Evolutionary conservation across 2,113 vertebrate species (phyloP).

Genomic region (Picathartes gymnocephalus): DNA sequence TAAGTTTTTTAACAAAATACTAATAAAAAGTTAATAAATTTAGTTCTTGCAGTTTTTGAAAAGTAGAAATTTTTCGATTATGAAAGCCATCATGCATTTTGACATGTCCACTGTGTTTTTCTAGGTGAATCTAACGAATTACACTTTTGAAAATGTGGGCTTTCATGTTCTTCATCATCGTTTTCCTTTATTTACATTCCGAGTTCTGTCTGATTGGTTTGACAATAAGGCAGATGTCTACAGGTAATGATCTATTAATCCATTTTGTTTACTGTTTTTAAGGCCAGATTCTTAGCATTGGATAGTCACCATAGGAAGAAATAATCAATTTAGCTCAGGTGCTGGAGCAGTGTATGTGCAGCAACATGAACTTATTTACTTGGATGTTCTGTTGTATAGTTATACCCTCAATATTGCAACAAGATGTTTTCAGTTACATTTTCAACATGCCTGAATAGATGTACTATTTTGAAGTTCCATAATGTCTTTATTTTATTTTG

Average conservation of each 20-base stretch:
- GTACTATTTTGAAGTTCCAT: not conserved
- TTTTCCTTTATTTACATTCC: slow-evolving; percentile 88
- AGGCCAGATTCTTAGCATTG: not conserved
- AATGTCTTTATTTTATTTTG: not conserved
- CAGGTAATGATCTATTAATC: slow-evolving; percentile 78
- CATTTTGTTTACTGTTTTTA: not conserved
- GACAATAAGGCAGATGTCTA: slow-evolving; percentile 90
- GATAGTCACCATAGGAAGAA: not conserved
- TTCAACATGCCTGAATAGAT: not conserved
- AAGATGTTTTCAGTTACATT: not conserved
- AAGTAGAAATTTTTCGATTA: not conserved
- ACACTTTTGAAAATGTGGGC: slow-evolving; percentile 96
- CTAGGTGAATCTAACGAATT: slow-evolving; percentile 91
- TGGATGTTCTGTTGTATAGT: not conserved
- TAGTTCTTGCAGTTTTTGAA: not conserved
- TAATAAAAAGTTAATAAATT: not conserved
- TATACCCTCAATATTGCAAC: not conserved
- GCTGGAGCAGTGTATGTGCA: not conserved
- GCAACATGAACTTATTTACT: not conserved
- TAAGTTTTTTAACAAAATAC: not conserved
- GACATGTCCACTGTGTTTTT: not conserved
- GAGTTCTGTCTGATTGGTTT: slow-evolving; percentile 96
- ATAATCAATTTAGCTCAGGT: not conserved
- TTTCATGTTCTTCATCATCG: slow-evolving; percentile 97
- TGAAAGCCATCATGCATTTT: not conserved